These are phyloP conservation scores for Alouatta palliata DNA, from an alignment of 2,113 vertebrate species.

Conservation along the genomic window DNA sequence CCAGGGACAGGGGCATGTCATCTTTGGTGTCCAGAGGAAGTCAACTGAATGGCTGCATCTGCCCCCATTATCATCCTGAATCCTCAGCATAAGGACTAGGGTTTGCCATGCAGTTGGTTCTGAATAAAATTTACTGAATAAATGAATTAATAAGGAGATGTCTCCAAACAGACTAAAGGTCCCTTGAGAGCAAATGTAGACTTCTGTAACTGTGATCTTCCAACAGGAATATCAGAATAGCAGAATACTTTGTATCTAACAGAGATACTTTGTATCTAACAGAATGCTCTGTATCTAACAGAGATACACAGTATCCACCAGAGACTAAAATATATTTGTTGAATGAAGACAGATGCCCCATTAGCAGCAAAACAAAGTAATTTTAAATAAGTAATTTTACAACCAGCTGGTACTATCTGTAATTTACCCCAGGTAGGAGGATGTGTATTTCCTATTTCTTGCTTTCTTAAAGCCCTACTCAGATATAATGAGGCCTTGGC, in stretches of 20 bases:
- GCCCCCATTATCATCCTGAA: not conserved
- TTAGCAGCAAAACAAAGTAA: not conserved
- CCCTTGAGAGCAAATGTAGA: not conserved
- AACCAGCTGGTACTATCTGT: not conserved
- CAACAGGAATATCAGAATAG: too few relatives aligned
- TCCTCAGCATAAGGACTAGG: not conserved
- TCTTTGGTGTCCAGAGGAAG: not conserved
- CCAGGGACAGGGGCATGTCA: too few relatives aligned
- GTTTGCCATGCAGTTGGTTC: not conserved
- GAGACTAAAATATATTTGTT: not conserved
- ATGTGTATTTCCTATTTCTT: not conserved
- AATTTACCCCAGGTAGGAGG: not conserved
- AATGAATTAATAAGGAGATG: not conserved
- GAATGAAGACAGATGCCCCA: not conserved
- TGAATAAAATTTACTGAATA: not conserved
- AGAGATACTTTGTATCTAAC: not conserved
- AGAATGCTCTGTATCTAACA: not conserved
- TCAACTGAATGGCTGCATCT: not conserved
- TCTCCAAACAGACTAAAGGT: not conserved
- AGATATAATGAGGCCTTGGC: not conserved
- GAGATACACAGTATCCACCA: not conserved
- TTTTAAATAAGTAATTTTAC: not conserved
- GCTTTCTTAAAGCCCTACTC: constrained; percentile 35
- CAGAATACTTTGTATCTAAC: not conserved
- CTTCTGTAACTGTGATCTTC: not conserved